These are phyloP conservation scores for Cetoscarus ocellatus DNA, from an alignment of 2,797 vertebrate genomes.

Conservation along the genomic window DNA sequence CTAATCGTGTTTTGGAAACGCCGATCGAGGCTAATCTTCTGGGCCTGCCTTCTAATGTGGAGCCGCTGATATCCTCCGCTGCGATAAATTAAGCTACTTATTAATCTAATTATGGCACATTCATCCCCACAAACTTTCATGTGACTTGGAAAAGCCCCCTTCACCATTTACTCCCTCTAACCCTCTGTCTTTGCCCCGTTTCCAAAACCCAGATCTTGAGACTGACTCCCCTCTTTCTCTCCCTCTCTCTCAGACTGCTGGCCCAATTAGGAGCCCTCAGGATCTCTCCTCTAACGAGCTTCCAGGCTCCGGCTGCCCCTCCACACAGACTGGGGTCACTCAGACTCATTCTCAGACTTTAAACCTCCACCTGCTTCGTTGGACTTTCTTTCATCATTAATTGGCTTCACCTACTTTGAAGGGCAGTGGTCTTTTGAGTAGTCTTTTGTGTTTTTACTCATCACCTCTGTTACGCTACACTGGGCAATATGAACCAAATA, in stretches of 20 bases:
- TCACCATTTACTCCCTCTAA: slow-evolving; percentile 88
- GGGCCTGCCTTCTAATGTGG: slow-evolving; percentile 93
- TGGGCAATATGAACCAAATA: too few species aligned
- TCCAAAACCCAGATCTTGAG: slow-evolving; percentile 67
- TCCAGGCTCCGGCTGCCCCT: slow-evolving; percentile 87
- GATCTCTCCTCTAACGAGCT: slow-evolving; percentile 90
- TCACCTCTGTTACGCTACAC: neutral
- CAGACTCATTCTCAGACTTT: slow-evolving; percentile 41
- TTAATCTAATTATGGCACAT: slow-evolving; percentile 99
- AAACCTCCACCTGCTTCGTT: slow-evolving; percentile 59
- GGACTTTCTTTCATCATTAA: slow-evolving; percentile 34
- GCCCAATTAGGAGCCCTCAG: slow-evolving; percentile 96
- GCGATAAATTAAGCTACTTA: slow-evolving; percentile 99
- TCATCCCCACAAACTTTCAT: slow-evolving; percentile 98
- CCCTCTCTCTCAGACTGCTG: slow-evolving; percentile 84
- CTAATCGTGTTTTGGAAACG: slow-evolving; percentile 97
- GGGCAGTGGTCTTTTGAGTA: slow-evolving; percentile 6
- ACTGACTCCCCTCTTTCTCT: slow-evolving; percentile 78
- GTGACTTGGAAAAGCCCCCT: slow-evolving; percentile 96
- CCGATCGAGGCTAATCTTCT: slow-evolving; percentile 95
- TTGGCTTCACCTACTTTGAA: slow-evolving; percentile 14
- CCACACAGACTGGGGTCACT: slow-evolving; percentile 59
- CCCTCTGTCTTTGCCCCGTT: slow-evolving; percentile 62
- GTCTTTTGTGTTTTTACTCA: slow-evolving; percentile 22
- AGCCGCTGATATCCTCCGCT: slow-evolving; percentile 98